Evolutionary conservation across 2,113 vertebrate species (phyloP).

Genomic region (Trogon surrucura): DNA sequence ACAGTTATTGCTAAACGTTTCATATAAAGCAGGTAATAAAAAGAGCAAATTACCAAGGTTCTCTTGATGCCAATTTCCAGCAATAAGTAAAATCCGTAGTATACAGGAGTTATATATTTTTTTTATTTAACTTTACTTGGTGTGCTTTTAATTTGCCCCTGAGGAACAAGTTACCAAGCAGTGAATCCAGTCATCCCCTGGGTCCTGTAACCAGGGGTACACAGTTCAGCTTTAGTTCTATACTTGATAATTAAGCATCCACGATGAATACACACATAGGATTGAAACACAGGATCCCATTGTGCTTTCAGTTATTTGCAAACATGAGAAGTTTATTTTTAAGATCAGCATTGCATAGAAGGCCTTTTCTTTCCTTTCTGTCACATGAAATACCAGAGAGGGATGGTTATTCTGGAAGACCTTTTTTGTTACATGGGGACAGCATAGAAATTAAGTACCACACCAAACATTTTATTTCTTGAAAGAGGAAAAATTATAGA

Average conservation of each 20-base stretch:
- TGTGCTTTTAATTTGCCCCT: neutral
- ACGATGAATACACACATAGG: neutral
- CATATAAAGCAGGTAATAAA: conserved; percentile 25
- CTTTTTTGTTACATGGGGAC: neutral
- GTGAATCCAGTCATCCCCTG: conserved; percentile 39
- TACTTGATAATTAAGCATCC: conserved; percentile 50
- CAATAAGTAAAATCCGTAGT: conserved; percentile 4
- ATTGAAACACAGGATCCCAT: conserved; percentile 33
- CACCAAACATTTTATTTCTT: conserved; percentile 4
- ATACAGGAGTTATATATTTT: neutral
- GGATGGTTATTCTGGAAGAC: conserved; percentile 13
- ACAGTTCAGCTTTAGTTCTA: conserved; percentile 38
- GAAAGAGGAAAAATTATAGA: neutral
- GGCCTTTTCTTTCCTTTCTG: conserved; percentile 33
- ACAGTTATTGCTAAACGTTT: conserved; percentile 41
- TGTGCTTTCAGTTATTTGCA: conserved; percentile 55
- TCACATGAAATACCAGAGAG: conserved; percentile 55
- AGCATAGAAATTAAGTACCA: conserved; percentile 13
- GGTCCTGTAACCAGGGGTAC: conserved; percentile 45
- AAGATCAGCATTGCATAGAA: conserved; percentile 43
- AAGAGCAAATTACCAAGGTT: neutral
- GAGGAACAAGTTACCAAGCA: conserved; percentile 32
- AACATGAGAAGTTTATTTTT: conserved; percentile 61
- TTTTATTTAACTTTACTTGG: conserved; percentile 53
- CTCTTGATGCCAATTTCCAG: conserved; percentile 30